Percentiles rank a stretch among this genome's conserved stretches.
Conservation (phyloP, 2,888 invertebrate species). For the Cryptops parisi region DNA sequence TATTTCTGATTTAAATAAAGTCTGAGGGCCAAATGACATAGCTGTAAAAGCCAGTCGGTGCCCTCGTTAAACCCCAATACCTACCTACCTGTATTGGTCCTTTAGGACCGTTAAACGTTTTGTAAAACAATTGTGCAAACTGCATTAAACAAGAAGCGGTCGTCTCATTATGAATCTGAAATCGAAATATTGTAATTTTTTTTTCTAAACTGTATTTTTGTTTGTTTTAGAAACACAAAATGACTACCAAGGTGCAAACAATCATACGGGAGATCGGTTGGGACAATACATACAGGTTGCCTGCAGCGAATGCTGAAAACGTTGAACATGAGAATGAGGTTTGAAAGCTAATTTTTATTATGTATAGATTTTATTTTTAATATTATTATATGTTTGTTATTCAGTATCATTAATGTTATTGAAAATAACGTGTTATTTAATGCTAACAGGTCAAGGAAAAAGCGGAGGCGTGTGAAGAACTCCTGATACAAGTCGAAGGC, state of each 20-base stretch:
- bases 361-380: background rate
- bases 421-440: no score
- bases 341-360: background rate
- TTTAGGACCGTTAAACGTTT: no score
- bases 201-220: background rate
- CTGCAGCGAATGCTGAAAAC: background rate
- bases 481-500: background rate
- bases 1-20: no score
- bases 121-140: no score
- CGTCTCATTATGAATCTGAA: no score
- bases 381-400: background rate
- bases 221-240: background rate
- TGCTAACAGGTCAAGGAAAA: conserved; percentile 1
- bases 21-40: no score
- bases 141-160: no score
- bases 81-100: background rate
- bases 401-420: background rate
- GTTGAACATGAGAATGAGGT: conserved; percentile 3
- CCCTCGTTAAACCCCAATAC: background rate
- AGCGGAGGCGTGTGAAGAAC: background rate
- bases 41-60: background rate
- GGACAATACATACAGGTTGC: conserved; percentile 2
- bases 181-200: no score
- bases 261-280: conserved; percentile 2
- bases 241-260: background rate